These are phyloP conservation scores for Alloscopus bannaensis DNA, from an alignment of 2,888 invertebrate species.

Conservation along the genomic window DNA sequence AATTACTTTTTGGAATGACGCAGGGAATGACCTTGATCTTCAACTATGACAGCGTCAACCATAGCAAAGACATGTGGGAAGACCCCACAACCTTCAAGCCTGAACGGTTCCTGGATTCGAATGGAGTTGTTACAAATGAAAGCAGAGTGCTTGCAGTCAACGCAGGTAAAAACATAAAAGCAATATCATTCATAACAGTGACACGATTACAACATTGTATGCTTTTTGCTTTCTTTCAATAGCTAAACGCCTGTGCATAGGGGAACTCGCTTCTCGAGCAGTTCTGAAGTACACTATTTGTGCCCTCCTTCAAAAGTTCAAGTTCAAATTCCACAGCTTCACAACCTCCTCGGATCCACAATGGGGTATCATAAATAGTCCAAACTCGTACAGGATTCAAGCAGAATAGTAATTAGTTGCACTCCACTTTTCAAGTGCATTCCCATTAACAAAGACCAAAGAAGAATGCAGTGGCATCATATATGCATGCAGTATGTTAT, in stretches of 20 bases:
- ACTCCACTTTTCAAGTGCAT: too few species aligned
- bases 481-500: too few species aligned
- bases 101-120: conserved; percentile 35
- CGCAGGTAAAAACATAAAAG: conserved; percentile 40
- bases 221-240: background rate
- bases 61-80: conserved; percentile 32
- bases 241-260: conserved; percentile 53
- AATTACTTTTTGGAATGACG: background rate
- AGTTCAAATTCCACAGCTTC: conserved; percentile 13
- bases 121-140: conserved; percentile 38
- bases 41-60: conserved; percentile 57
- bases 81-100: conserved; percentile 23
- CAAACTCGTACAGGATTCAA: conserved; percentile 12
- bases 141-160: conserved; percentile 28
- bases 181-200: conserved; percentile 1
- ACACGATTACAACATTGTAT: background rate
- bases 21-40: conserved; percentile 42
- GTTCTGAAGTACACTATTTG: conserved; percentile 13
- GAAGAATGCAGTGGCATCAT: too few species aligned
- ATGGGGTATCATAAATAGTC: conserved; percentile 52
- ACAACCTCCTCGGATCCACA: conserved; percentile 7
- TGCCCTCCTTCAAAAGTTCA: conserved; percentile 26
- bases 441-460: too few species aligned
- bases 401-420: too few species aligned
- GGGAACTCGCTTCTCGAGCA: conserved; percentile 30